phyloP scores from a whole-genome alignment of 2,113 vertebrate species.

The Cyphomyrus plagiostoma region DNA sequence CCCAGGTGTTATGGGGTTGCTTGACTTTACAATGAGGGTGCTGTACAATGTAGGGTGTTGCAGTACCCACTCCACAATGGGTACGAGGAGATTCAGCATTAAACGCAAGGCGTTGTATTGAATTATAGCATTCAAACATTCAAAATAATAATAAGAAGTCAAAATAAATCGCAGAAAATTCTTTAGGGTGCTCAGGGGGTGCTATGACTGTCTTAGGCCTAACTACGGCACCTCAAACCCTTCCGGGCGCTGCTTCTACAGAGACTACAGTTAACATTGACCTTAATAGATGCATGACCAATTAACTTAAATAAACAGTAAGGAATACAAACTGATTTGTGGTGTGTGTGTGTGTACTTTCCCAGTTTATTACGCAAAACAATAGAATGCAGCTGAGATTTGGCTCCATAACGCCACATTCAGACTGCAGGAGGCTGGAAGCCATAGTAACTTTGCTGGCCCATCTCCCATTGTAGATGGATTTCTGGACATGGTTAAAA shows the following conservation, averaged over 20 bases:
- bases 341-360: background rate
- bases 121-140: background rate
- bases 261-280: background rate
- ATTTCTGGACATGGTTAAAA: conserved; percentile 51
- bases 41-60: background rate
- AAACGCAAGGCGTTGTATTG: background rate
- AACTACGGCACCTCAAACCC: background rate
- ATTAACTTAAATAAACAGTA: background rate
- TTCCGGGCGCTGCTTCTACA: background rate
- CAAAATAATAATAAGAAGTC: background rate
- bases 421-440: conserved; percentile 63
- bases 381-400: background rate
- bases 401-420: conserved; percentile 46
- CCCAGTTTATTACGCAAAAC: background rate
- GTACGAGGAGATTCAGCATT: background rate
- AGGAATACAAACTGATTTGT: background rate
- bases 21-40: too few species aligned
- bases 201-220: background rate
- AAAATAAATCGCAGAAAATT: background rate
- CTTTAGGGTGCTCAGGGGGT: background rate
- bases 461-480: conserved; percentile 52
- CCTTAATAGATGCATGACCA: background rate
- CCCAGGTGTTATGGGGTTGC: too few species aligned
- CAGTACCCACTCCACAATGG: background rate
- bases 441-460: conserved; percentile 63